These are phyloP conservation scores for Pherbina coryleti DNA, from an alignment of 2,888 invertebrate genomes.

Conservation along the genomic window DNA sequence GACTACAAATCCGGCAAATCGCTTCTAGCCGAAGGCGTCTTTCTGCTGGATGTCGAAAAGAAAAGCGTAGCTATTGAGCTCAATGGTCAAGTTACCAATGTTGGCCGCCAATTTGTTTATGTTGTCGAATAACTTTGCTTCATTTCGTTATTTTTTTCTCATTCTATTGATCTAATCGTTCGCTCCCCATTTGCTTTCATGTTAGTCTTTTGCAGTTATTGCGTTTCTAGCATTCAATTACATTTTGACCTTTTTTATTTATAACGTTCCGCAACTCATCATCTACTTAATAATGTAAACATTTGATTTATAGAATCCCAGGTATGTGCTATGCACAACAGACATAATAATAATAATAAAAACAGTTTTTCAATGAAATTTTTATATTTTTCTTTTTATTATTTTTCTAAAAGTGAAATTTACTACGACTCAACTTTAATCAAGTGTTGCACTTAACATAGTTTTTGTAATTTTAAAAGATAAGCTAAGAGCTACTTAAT, in stretches of 20 bases:
- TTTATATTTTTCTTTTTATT: background rate
- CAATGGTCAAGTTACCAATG: constrained; percentile 68
- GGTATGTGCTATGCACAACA: constrained; percentile 38
- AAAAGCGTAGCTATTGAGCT: constrained; percentile 70
- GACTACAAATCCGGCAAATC: constrained; percentile 77
- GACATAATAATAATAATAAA: constrained; percentile 10
- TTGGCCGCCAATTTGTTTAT: constrained; percentile 73
- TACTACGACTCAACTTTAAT: background rate
- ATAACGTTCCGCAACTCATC: too few relatives aligned
- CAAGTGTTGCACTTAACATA: constrained; percentile 22
- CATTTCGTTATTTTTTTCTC: constrained; percentile 1
- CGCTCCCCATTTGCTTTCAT: background rate
- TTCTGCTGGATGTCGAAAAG: constrained; percentile 71
- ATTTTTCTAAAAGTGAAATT: background rate
- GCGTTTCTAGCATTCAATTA: background rate
- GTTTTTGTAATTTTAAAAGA: constrained; percentile 16
- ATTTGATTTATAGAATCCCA: background rate
- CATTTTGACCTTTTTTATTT: background rate
- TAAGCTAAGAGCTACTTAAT: background rate
- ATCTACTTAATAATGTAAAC: too few relatives aligned
- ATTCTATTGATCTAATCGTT: background rate
- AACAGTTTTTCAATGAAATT: background rate
- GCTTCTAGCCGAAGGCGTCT: constrained; percentile 59
- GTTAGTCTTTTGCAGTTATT: constrained; percentile 35
- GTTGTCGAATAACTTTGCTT: constrained; percentile 61